Base-by-base conservation (phyloP, 2,888 invertebrate species). In the Eueremaeus valkanovi region DNA sequence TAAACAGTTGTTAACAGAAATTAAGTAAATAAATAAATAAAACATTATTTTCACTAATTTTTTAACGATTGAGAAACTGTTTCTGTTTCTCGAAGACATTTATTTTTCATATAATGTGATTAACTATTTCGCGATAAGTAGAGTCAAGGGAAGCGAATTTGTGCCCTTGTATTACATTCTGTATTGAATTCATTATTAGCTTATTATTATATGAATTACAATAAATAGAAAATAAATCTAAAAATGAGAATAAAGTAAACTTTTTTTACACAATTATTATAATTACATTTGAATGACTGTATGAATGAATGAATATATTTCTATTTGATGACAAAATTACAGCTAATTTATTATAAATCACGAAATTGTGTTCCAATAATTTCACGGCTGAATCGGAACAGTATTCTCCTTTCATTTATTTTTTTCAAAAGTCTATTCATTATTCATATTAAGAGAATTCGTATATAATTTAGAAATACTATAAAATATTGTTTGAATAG, bases 131-230 rank as follows among this genome's bases (percentile, higher is more conserved):
- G 24, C 55, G 6, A 8, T 31, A 63, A n/a, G 29, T 18, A 1
- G 18, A 63, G 63, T 63, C 63, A 63, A 63, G 63, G 63, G 63
- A 63, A 63, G 63, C 31, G 33, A 31, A 18, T 2, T 63, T 29
- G 31, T 63, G 63, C 63, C 63, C 63, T 63, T 63, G 63, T 63
- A 31, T 63, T 63, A 63, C 63, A 63, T 63, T 63, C 33, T 1
- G 21, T n/a, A n/a, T 29, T 63, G 63, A 31, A 63, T 63, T 63
- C 63, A 63, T 63, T 63, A 63, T n/a, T n/a, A n/a, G n/a, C n/a
- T n/a, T n/a, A 24, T 33, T 18, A 63, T 63, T 63, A 33, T 63
- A 29, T 63, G 33, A 31, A 63, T 33, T n/a, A 63, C 33, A 63
- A 33, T 63, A 33, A 33, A 33, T 9, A 13, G 1, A 63, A 13